Evolutionary conservation across 2,113 vertebrate species (phyloP), one percentile per base, ranked within the genome.

Genomic region (Carassius gibelio): DNA sequence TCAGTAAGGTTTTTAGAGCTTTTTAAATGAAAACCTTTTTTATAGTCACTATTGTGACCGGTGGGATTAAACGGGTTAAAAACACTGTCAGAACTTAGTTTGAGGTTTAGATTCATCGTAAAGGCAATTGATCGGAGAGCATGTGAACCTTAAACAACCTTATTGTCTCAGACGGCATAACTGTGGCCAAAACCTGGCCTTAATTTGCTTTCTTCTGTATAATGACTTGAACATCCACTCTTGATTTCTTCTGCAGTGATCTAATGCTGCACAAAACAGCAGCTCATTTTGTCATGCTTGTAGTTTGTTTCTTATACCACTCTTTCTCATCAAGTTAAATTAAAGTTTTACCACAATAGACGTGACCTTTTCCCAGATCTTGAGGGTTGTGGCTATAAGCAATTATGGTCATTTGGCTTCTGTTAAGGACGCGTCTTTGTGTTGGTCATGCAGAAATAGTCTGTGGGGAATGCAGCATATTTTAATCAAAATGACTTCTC

Each of bases 301-400:
- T 77, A 84, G 30, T 83, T 64, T 42, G 57, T 26, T 55, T 55
- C 72, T 87, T 80, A 71, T 75, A 84, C 62, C 77, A 71, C 75
- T 82, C 83, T 74, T 38, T 81, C 87, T 86, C 30, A 66, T 75
- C 68, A 84, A 82, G 82, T 82, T 82, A 90, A 87, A 88, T 88
- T 76, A 84, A n/a, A 87, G 45, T 78, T 38, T 88, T 75, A 72
- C 88, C 86, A 68, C 78, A 88, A 88, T 75, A 79, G 68, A 82
- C 55, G 9, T 82, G 85, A 91, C 85, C 85, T 88, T 91, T 88
- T 57, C 61, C 62, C 68, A 84, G 88, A 83, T 81, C 82, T 87
- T 75, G 42, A 84, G 85, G 79, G 80, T 85, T 89, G 82, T 38
- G 83, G 85, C 75, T 71, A 88, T 87, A 74, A 87, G 89, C 84